Percentiles rank a stretch among this genome's conserved stretches.
These are phyloP conservation scores for Leptestheria dahalacensis DNA, from an alignment of 1,140 invertebrate species.

Conservation along the genomic window DNA sequence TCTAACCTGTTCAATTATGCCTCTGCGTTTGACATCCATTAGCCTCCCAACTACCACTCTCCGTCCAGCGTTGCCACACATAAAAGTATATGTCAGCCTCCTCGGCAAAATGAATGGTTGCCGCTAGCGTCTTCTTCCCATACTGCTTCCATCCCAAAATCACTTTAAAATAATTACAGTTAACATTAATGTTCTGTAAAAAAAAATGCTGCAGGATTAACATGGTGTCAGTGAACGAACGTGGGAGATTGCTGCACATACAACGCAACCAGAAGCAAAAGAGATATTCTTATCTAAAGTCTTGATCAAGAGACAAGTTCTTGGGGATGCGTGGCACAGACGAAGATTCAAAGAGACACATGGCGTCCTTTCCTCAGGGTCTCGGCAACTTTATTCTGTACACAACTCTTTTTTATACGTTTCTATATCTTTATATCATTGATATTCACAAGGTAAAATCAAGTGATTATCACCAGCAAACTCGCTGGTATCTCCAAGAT, in stretches of 20 bases:
- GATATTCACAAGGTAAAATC: too few relatives aligned
- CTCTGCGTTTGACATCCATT: neutral
- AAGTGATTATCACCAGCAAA: too few relatives aligned
- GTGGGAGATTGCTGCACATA: neutral
- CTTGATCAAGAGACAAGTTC: neutral
- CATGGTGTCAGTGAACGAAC: neutral
- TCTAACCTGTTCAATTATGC: neutral
- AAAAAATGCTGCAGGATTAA: too few relatives aligned
- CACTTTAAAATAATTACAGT: too few relatives aligned
- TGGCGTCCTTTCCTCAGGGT: neutral
- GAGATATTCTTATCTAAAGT: neutral
- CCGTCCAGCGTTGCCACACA: neutral
- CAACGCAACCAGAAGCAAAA: neutral
- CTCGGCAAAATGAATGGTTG: too few relatives aligned
- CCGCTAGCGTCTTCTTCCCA: too few relatives aligned
- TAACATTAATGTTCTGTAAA: too few relatives aligned
- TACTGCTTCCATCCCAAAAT: too few relatives aligned
- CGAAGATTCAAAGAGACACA: neutral
- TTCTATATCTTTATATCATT: neutral
- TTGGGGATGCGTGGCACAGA: neutral
- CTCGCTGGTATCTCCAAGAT: too few relatives aligned
- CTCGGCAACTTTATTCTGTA: neutral
- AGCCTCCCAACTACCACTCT: neutral
- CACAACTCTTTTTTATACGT: neutral
- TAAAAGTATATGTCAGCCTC: too few relatives aligned